phyloP scores from a whole-genome alignment of 2,113 vertebrate genomes.

The Equus przewalskii region DNA sequence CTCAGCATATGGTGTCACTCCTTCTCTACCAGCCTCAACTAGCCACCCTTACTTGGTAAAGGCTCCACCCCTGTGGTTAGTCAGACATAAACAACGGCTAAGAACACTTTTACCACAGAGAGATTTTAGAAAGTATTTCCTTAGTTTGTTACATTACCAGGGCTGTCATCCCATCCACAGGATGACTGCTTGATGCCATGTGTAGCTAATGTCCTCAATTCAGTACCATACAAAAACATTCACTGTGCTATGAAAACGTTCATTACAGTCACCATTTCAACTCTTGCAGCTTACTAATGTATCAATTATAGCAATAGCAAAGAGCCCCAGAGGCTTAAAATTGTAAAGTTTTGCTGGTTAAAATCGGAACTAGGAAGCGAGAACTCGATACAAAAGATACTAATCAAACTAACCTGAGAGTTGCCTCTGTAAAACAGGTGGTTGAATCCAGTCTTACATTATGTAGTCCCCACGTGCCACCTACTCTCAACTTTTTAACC shows the following conservation, averaged over 20 bases:
- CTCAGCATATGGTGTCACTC: constrained; percentile 70
- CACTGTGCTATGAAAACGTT: not conserved
- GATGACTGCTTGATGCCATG: not conserved
- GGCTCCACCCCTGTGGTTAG: not conserved
- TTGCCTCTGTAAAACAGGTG: constrained; percentile 10
- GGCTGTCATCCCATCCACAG: not conserved
- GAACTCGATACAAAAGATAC: not conserved
- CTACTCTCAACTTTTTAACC: constrained; percentile 5
- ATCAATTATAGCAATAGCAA: constrained; percentile 30
- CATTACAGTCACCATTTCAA: not conserved
- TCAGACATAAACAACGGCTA: not conserved
- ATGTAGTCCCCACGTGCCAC: not conserved
- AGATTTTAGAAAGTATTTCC: not conserved
- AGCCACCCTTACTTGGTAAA: not conserved
- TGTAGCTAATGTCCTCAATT: not conserved
- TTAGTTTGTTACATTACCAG: not conserved
- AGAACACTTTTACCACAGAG: not conserved
- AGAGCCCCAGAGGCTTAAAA: not conserved
- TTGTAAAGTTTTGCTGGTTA: constrained; percentile 24
- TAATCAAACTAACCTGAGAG: not conserved
- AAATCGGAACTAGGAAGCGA: constrained; percentile 31
- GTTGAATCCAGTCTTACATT: not conserved
- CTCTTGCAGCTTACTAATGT: not conserved
- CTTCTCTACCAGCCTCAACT: not conserved
- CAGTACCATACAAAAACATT: not conserved